Evolutionary conservation across 1,140 invertebrate species (phyloP).

Genomic region (Paracyclopina nana): DNA sequence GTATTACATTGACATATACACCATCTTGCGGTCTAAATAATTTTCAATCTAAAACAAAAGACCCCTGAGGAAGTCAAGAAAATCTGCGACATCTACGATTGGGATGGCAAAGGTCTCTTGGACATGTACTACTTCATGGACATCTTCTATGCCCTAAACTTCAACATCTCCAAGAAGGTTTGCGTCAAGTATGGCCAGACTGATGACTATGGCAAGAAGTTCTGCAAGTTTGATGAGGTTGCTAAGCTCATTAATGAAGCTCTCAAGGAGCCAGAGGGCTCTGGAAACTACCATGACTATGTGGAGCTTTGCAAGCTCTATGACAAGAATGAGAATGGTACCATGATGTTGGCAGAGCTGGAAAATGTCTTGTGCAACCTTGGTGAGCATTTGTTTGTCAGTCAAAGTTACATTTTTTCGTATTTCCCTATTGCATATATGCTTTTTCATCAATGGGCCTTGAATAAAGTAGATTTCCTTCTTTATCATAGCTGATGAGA

Average conservation of each 20-base stretch:
- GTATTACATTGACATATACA: too few relatives aligned
- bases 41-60: too few relatives aligned
- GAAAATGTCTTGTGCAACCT: slow-evolving; percentile 80
- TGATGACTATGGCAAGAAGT: slow-evolving; percentile 64
- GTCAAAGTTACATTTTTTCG: too few relatives aligned
- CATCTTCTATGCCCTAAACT: slow-evolving; percentile 66
- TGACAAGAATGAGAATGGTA: slow-evolving; percentile 90
- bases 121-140: slow-evolving; percentile 67
- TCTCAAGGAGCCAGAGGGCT: slow-evolving; percentile 85
- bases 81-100: slow-evolving; percentile 44
- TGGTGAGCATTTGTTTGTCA: slow-evolving; percentile 48
- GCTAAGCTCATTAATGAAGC: slow-evolving; percentile 36
- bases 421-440: too few relatives aligned
- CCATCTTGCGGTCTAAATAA: too few relatives aligned
- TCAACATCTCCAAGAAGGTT: slow-evolving; percentile 70
- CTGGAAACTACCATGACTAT: slow-evolving; percentile 91
- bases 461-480: too few relatives aligned
- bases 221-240: slow-evolving; percentile 14
- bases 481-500: slow-evolving; percentile 61
- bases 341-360: slow-evolving; percentile 85
- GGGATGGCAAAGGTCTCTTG: slow-evolving; percentile 52
- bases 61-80: slow-evolving; percentile 10
- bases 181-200: slow-evolving; percentile 80
- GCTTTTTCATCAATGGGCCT: too few relatives aligned
- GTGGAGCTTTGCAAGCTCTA: slow-evolving; percentile 95